phyloP scores from a whole-genome alignment of 2,888 invertebrate species.

The Diarsia mendica region DNA sequence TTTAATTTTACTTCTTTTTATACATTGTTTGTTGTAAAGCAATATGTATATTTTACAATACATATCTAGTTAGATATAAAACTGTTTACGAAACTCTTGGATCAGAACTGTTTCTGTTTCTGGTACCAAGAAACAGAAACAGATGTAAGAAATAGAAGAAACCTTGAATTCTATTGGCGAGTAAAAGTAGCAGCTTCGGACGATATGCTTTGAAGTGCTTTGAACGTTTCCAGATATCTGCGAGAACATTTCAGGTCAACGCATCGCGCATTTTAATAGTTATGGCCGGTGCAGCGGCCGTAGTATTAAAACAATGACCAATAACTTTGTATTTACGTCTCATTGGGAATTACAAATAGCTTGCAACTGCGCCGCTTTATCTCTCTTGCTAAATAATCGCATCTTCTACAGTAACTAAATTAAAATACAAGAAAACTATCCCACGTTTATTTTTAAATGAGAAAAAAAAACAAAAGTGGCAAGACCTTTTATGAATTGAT shows the following conservation, averaged over 20 bases:
- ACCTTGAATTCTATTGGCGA: constrained; percentile 20
- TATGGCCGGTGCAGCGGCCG: constrained; percentile 76
- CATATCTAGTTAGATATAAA: too few relatives aligned
- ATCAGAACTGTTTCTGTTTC: too few relatives aligned
- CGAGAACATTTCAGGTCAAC: constrained; percentile 79
- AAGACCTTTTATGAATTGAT: constrained; percentile 55
- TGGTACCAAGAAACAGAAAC: neutral
- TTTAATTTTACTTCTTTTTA: neutral
- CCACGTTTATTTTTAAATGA: constrained; percentile 17
- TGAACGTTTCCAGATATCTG: constrained; percentile 67
- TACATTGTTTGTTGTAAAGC: neutral
- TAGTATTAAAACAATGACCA: constrained; percentile 88
- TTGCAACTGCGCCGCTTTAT: constrained; percentile 71
- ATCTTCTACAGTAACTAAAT: constrained; percentile 55
- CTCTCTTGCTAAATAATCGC: constrained; percentile 67
- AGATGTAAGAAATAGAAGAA: constrained; percentile 17
- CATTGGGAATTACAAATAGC: constrained; percentile 77
- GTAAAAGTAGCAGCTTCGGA: constrained; percentile 23
- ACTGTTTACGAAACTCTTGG: neutral
- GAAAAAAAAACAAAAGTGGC: constrained; percentile 20
- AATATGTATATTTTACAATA: too few relatives aligned
- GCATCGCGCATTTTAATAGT: constrained; percentile 83
- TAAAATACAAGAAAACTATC: constrained; percentile 33
- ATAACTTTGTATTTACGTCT: constrained; percentile 86
- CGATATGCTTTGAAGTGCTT: constrained; percentile 46